These are phyloP conservation scores for Stegostoma tigrinum DNA, from an alignment of 2,113 vertebrate species.

Conservation along the genomic window DNA sequence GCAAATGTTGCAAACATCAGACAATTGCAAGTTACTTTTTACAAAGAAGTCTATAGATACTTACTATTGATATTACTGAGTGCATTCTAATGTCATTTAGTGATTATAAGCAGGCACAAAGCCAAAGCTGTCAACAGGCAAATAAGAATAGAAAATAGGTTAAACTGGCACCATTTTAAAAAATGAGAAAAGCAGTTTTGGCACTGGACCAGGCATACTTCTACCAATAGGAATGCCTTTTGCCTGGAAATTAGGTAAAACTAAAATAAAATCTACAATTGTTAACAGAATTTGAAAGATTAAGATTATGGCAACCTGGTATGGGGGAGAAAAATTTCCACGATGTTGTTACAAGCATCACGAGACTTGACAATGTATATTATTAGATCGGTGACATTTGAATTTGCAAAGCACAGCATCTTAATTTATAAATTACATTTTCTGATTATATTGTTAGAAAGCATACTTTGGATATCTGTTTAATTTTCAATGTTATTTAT, in stretches of 20 bases:
- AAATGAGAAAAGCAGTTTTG: not conserved
- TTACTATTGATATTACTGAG: not conserved
- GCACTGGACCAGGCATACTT: not conserved
- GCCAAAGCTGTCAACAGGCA: not conserved
- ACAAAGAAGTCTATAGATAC: not conserved
- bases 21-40: not conserved
- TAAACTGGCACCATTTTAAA: constrained; percentile 23
- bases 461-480: not conserved
- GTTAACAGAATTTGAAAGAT: not conserved
- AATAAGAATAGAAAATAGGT: not conserved
- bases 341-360: not conserved
- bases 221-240: constrained; percentile 12
- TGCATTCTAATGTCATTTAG: constrained; percentile 18
- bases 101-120: not conserved
- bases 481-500: constrained; percentile 22
- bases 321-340: not conserved
- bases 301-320: constrained; percentile 14
- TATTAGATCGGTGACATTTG: constrained; percentile 8
- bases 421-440: not conserved
- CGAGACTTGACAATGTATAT: not conserved
- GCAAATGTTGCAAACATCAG: constrained; percentile 34
- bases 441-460: not conserved
- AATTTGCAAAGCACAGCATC: constrained; percentile 7
- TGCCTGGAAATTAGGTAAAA: not conserved
- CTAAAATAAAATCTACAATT: constrained; percentile 14